Percentiles rank a stretch among this genome's conserved stretches.
These are phyloP conservation scores for Pyralis farinalis DNA, from an alignment of 2,888 invertebrate genomes.

Conservation along the genomic window DNA sequence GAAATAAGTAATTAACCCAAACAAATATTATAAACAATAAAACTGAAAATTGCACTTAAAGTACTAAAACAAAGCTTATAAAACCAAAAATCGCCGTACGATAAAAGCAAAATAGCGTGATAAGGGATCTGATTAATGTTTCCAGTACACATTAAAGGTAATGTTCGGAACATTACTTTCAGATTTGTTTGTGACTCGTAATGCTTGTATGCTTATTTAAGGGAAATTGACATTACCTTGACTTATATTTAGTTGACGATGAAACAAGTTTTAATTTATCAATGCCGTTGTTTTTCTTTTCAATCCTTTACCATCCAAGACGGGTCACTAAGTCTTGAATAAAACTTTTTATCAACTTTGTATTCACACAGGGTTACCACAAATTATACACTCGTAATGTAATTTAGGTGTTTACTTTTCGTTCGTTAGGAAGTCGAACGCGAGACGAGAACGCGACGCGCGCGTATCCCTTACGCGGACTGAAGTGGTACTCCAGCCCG, in stretches of 20 bases:
- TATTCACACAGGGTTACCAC: constrained; percentile 34
- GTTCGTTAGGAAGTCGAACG: constrained; percentile 30
- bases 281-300: constrained; percentile 5
- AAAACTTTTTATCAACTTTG: constrained; percentile 33
- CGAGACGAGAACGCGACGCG: constrained; percentile 35
- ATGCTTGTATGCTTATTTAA: constrained; percentile 20
- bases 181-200: constrained; percentile 35
- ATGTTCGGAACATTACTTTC: constrained; percentile 30
- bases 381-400: constrained; percentile 37
- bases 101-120: constrained; percentile 34
- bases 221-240: constrained; percentile 20
- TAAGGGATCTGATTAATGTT: constrained; percentile 41
- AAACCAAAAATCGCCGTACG: constrained; percentile 27
- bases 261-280: constrained; percentile 4
- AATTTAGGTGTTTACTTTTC: constrained; percentile 48
- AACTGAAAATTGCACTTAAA: neutral
- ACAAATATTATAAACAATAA: too few relatives aligned
- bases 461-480: constrained; percentile 48
- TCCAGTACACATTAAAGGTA: constrained; percentile 45
- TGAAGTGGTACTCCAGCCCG: constrained; percentile 46
- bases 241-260: constrained; percentile 10
- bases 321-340: constrained; percentile 17
- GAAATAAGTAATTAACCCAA: too few relatives aligned
- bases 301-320: constrained; percentile 18
- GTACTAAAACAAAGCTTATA: constrained; percentile 25